Conservation (phyloP, 2,888 invertebrate genomes). For the Ochropacha duplaris region DNA sequence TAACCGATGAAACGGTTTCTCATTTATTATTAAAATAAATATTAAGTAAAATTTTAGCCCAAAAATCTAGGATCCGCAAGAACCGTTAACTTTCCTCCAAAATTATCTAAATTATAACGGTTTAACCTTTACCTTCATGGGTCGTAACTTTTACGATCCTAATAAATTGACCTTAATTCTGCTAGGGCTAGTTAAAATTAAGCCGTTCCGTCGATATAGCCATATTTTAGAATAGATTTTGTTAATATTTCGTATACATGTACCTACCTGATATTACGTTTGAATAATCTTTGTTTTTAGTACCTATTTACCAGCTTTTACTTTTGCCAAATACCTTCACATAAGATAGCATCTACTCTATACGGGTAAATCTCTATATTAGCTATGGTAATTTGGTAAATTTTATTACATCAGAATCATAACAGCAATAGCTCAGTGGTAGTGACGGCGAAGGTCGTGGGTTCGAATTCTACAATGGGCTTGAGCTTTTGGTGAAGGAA, state of each 20-base stretch:
- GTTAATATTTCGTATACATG: neutral
- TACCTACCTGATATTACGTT: neutral
- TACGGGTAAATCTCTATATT: no score
- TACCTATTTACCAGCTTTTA: neutral
- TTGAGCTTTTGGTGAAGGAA: no score
- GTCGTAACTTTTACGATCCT: slow-evolving; percentile 44
- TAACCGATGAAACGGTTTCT: no score
- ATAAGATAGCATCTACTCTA: no score
- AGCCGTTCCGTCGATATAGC: slow-evolving; percentile 35
- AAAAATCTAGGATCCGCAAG: neutral
- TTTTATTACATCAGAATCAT: no score
- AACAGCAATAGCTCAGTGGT: no score
- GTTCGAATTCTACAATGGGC: no score
- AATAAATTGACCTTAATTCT: slow-evolving; percentile 61
- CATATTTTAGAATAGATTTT: neutral
- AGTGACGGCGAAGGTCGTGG: no score
- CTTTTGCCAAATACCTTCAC: neutral
- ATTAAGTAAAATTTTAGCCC: neutral
- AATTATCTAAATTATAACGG: slow-evolving; percentile 39
- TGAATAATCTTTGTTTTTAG: neutral
- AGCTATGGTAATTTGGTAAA: no score
- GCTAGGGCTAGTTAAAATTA: slow-evolving; percentile 35
- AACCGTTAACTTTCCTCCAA: slow-evolving; percentile 14
- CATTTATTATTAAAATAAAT: no score
- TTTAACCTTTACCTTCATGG: slow-evolving; percentile 54